Conservation (phyloP, 2,797 vertebrate species). For the Chrysocyon brachyurus region DNA sequence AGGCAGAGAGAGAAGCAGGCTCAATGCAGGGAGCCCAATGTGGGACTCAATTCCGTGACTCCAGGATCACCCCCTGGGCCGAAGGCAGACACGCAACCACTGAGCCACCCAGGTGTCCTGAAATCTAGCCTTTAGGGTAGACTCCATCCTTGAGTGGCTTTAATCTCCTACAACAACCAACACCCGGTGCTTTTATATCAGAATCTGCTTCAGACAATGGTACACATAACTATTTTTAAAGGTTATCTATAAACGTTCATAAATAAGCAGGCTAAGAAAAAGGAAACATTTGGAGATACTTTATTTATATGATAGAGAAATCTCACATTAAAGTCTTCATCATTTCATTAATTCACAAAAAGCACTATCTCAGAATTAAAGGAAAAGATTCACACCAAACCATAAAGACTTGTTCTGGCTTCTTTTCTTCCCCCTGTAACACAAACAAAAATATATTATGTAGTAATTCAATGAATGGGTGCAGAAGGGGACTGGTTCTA, state of each 20-base stretch:
- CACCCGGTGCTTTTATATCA: not conserved
- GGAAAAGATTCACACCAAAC: not conserved
- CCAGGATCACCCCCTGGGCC: too few species aligned
- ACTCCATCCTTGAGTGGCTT: not conserved
- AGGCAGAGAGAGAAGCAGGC: too few species aligned
- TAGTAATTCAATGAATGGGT: slow-evolving; percentile 1
- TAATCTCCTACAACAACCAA: not conserved
- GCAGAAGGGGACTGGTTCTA: not conserved
- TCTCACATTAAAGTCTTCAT: slow-evolving; percentile 60
- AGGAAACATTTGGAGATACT: slow-evolving; percentile 55
- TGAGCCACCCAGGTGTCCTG: not conserved
- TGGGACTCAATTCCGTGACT: too few species aligned
- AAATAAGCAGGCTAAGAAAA: slow-evolving; percentile 59
- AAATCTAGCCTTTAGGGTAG: not conserved
- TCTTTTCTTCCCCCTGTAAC: slow-evolving; percentile 75
- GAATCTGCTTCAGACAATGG: slow-evolving; percentile 13
- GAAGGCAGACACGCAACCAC: too few species aligned
- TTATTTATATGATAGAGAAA: slow-evolving; percentile 76
- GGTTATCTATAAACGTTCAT: not conserved
- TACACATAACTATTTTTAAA: not conserved
- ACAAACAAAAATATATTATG: slow-evolving; percentile 51
- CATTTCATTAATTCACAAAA: slow-evolving; percentile 61
- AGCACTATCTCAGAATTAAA: slow-evolving; percentile 30
- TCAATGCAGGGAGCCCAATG: too few species aligned
- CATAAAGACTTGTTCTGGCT: not conserved